A percentile compares a stretch with the other conserved stretches of the same genome.
phyloP scores from a whole-genome alignment of 2,797 vertebrate genomes.

The Sebastes goodei region DNA sequence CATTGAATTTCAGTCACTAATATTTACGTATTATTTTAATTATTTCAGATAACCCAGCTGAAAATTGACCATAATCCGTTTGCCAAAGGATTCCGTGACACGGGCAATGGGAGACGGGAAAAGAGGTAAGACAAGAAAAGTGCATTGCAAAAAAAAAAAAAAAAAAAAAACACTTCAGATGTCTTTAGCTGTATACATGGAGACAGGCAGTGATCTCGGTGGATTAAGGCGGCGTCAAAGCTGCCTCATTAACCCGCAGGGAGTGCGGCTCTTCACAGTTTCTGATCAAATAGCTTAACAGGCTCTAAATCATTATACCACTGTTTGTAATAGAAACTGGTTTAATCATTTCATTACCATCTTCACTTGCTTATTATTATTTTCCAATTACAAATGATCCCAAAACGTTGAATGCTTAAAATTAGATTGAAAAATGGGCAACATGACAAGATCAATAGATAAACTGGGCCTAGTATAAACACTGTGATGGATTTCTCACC shows the following conservation, averaged over 20 bases:
- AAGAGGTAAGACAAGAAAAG: slow-evolving; percentile 88
- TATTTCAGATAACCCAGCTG: slow-evolving; percentile 90
- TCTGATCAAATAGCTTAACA: slow-evolving; percentile 20
- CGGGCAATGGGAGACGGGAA: slow-evolving; percentile 95
- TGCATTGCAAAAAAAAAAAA: background rate
- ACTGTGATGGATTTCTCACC: background rate
- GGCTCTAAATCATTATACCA: background rate
- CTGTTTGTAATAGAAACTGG: background rate
- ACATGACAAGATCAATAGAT: background rate
- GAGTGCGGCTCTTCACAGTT: slow-evolving; percentile 15
- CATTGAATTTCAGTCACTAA: background rate
- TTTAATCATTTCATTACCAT: background rate
- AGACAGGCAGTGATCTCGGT: slow-evolving; percentile 16
- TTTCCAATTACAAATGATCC: background rate
- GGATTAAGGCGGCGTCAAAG: slow-evolving; percentile 36
- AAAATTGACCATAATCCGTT: slow-evolving; percentile 99
- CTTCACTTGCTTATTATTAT: background rate
- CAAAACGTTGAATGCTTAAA: background rate
- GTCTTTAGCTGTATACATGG: background rate
- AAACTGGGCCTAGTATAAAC: background rate
- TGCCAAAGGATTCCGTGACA: slow-evolving; percentile 98
- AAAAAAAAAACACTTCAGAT: background rate
- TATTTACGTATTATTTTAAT: slow-evolving; percentile 9
- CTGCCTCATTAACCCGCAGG: slow-evolving; percentile 29
- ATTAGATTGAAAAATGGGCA: background rate